Evolutionary conservation across 2,888 invertebrate genomes (phyloP).

Genomic region (Dicyrtoma fusca): DNA sequence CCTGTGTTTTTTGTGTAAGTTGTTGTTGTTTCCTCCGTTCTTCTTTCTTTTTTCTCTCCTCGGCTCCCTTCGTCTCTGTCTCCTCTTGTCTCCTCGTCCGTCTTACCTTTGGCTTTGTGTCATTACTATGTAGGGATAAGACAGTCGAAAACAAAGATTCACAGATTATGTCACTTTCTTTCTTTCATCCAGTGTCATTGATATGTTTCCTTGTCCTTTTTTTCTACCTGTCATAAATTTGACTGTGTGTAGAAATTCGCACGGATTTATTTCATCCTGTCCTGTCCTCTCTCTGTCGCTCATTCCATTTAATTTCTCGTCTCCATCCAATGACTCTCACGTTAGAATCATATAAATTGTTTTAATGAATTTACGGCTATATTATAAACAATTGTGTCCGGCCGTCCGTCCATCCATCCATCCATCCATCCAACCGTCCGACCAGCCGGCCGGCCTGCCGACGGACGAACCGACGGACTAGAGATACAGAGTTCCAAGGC

Average conservation of each 20-base stretch:
- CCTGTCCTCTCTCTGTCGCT: not conserved
- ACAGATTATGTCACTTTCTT: slow-evolving; percentile 31
- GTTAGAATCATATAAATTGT: too few species aligned
- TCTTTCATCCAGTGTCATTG: slow-evolving; percentile 29
- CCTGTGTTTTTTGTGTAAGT: not conserved
- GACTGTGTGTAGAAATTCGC: slow-evolving; percentile 23
- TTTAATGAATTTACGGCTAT: too few species aligned
- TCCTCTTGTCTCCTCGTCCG: not conserved
- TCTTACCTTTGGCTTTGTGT: not conserved
- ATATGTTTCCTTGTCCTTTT: not conserved
- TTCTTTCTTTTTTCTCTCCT: not conserved
- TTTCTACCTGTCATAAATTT: slow-evolving; percentile 24
- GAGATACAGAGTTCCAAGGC: too few species aligned
- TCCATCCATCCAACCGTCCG: too few species aligned
- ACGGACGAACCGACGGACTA: too few species aligned
- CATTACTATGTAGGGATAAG: not conserved
- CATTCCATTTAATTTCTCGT: not conserved
- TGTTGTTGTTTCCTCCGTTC: not conserved
- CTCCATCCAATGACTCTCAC: not conserved
- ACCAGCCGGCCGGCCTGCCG: too few species aligned
- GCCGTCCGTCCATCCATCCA: too few species aligned
- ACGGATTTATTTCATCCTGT: slow-evolving; percentile 30
- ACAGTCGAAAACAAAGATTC: slow-evolving; percentile 24
- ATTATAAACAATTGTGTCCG: too few species aligned
- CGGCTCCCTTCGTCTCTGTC: slow-evolving; percentile 3